Conservation (phyloP, 2,888 invertebrate genomes). For the Lasioglossum pauxillum region DNA sequence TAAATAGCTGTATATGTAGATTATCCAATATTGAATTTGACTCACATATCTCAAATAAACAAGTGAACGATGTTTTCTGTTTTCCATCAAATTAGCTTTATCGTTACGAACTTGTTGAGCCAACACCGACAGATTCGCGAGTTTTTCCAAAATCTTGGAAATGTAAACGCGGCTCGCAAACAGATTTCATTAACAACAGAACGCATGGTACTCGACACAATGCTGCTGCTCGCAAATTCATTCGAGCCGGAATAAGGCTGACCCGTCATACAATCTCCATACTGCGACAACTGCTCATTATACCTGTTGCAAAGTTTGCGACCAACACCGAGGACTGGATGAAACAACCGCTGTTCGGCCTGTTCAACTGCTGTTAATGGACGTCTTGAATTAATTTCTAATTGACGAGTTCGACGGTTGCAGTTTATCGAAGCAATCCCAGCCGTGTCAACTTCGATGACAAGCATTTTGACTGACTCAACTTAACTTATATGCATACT, state of each 20-base stretch:
- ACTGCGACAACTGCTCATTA: conserved; percentile 50
- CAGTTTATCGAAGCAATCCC: not conserved
- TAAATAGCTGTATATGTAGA: not conserved
- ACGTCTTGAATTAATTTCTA: conserved; percentile 54
- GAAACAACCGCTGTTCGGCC: conserved; percentile 11
- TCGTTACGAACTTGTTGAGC: not conserved
- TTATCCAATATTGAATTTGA: not conserved
- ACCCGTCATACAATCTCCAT: conserved; percentile 54
- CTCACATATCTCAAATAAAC: not conserved
- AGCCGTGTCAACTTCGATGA: not conserved
- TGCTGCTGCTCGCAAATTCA: conserved; percentile 47
- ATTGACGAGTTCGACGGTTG: conserved; percentile 29
- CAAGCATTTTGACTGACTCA: not conserved
- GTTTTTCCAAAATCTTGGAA: not conserved
- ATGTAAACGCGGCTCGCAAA: not conserved
- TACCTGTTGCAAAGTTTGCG: conserved; percentile 70
- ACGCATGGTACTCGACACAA: conserved; percentile 39
- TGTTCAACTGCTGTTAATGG: conserved; percentile 41
- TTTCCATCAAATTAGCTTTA: not conserved
- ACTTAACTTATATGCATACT: no score
- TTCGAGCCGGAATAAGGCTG: conserved; percentile 39
- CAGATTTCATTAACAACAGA: conserved; percentile 63
- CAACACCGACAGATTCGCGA: not conserved
- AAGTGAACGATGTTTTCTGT: not conserved
- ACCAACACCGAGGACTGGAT: conserved; percentile 42